These are phyloP conservation scores for Megalopta genalis DNA, from an alignment of 1,140 invertebrate species.

Conservation along the genomic window DNA sequence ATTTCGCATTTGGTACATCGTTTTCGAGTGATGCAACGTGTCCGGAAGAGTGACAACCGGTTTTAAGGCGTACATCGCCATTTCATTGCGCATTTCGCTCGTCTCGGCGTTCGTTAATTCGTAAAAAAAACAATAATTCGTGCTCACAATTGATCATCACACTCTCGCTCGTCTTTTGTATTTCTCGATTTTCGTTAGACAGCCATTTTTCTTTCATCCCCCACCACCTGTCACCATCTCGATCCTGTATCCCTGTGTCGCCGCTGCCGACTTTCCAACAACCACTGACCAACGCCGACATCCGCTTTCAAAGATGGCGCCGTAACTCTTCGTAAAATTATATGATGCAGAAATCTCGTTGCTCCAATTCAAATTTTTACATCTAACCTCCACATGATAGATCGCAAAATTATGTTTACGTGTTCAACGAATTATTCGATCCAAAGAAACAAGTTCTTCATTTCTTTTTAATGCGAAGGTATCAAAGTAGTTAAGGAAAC, in stretches of 20 bases:
- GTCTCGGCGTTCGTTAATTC: neutral
- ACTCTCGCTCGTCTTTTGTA: slow-evolving; percentile 43
- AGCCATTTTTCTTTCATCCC: slow-evolving; percentile 35
- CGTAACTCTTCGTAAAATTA: slow-evolving; percentile 19
- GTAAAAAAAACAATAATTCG: slow-evolving; percentile 14
- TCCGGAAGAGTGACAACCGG: slow-evolving; percentile 80
- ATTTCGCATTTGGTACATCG: slow-evolving; percentile 85
- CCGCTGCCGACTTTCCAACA: neutral
- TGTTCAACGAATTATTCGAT: too few relatives aligned
- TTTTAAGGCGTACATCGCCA: slow-evolving; percentile 81
- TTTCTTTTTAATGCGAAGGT: neutral
- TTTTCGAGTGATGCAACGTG: slow-evolving; percentile 78
- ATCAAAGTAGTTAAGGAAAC: neutral
- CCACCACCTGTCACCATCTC: neutral
- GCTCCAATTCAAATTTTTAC: neutral
- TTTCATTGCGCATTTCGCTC: slow-evolving; percentile 39
- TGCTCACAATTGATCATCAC: slow-evolving; percentile 28
- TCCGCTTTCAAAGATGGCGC: slow-evolving; percentile 45
- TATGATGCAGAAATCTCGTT: neutral
- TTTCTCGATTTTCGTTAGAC: slow-evolving; percentile 40
- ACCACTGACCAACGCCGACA: slow-evolving; percentile 4
- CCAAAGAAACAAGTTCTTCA: too few relatives aligned
- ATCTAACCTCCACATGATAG: too few relatives aligned
- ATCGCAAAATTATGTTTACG: too few relatives aligned
- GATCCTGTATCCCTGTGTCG: neutral